These are phyloP conservation scores for Troides helena DNA, from an alignment of 2,888 invertebrate genomes.

Conservation along the genomic window DNA sequence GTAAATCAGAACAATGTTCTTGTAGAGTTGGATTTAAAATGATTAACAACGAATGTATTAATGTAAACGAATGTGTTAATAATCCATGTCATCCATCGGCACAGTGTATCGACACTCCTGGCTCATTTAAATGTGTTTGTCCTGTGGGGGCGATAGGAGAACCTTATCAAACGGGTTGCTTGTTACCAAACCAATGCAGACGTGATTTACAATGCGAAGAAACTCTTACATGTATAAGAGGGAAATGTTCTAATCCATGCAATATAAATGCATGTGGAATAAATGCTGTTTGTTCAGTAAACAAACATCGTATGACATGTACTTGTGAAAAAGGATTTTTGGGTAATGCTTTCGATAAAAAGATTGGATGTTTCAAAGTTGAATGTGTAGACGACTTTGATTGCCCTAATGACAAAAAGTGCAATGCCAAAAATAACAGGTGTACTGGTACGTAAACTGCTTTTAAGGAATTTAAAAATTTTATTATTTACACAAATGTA, in stretches of 20 bases:
- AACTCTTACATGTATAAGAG: constrained; percentile 86
- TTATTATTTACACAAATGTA: background rate
- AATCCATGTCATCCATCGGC: constrained; percentile 90
- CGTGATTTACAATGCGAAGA: constrained; percentile 87
- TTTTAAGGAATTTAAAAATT: background rate
- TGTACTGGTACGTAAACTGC: constrained; percentile 84
- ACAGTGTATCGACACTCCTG: constrained; percentile 88
- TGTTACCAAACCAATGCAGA: constrained; percentile 87
- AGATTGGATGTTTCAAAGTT: constrained; percentile 92
- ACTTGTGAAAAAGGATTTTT: constrained; percentile 89
- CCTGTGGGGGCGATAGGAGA: constrained; percentile 89
- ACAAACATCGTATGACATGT: constrained; percentile 86
- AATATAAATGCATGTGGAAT: constrained; percentile 85
- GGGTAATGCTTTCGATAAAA: constrained; percentile 88
- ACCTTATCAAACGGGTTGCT: constrained; percentile 84
- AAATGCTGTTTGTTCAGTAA: constrained; percentile 87
- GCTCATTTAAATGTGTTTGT: constrained; percentile 90
- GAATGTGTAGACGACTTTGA: constrained; percentile 90
- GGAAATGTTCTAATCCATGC: constrained; percentile 92
- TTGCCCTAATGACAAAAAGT: constrained; percentile 87
- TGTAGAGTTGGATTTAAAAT: constrained; percentile 88
- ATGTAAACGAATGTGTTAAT: constrained; percentile 90
- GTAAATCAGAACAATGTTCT: constrained; percentile 86
- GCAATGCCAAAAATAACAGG: constrained; percentile 87
- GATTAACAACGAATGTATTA: constrained; percentile 87